Evolutionary conservation across 53 echinoderm and acorn worm species (phyloP).

Genomic region (Crossaster papposus): DNA sequence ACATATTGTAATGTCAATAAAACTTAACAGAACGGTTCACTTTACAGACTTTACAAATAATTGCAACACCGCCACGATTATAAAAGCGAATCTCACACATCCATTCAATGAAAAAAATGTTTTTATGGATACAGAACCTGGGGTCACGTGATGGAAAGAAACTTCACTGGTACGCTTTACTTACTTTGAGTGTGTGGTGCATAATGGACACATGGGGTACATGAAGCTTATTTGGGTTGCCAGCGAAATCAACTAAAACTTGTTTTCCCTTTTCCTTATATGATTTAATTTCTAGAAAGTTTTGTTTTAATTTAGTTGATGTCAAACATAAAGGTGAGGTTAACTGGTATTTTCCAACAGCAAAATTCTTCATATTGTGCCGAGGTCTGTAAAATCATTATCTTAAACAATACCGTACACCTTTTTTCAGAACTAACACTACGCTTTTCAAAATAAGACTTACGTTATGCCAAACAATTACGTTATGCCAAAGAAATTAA

Average conservation of each 20-base stretch:
- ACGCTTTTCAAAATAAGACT: background rate
- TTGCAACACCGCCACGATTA: background rate
- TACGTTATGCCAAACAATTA: too few relatives aligned
- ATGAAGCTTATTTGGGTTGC: background rate
- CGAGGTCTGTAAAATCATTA: background rate
- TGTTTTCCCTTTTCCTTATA: too few relatives aligned
- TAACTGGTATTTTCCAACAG: too few relatives aligned
- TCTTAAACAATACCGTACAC: background rate
- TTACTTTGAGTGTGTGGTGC: background rate
- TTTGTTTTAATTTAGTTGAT: too few relatives aligned
- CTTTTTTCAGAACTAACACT: background rate
- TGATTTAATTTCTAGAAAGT: too few relatives aligned
- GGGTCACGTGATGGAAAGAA: background rate
- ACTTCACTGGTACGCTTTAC: background rate
- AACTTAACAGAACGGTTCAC: conserved; percentile 12
- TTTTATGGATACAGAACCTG: too few relatives aligned
- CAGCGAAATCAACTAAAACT: background rate
- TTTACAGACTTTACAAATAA: background rate
- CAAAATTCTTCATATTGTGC: background rate
- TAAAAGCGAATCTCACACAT: background rate
- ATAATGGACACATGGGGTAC: background rate
- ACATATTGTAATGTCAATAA: background rate
- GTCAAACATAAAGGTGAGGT: background rate
- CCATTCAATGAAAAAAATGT: background rate
- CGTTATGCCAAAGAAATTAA: background rate